Base-by-base conservation (phyloP, 30 jellyfish, hydroid and myxozoan genomes). In the Mastigias papua region DNA sequence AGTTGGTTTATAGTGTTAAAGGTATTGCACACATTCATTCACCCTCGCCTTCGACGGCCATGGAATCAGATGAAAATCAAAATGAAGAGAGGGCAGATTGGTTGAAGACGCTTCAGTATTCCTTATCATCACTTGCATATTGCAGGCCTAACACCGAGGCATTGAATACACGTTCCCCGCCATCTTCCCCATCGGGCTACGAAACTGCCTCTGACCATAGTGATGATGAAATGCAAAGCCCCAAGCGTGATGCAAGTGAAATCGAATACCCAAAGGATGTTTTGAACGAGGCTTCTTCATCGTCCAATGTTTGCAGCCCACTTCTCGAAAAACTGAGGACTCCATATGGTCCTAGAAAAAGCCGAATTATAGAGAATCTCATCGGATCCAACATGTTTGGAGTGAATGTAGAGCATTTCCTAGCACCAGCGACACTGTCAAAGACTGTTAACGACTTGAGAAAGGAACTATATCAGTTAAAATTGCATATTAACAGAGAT, bases 131-230 rank as follows among this genome's bases (percentile, higher is more conserved):
- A 11, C 21, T 28, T 20, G 60, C 73, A 20, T 57, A 75, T n/a
- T 33, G 58, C 73, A 54, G 33, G 21, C 26, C 61, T 25, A 58
- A 58, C 26, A 17, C 19, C 21, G 60, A 10, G 11, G 28, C 73
- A 10, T 16, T 33, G 6, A 57, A 26, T 60, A 32, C 62, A 30
- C 76, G 79, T 15, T 32, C 92, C 15, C 26, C 69, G 37, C 67
- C 90, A n/a, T 63, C 83, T 13, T 48, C 92, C 29, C 91, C 96
- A 9, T 88, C 96, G 1, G 96, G 91, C 10, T 76, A 88, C 76
- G 96, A 88, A 72, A 88, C 91, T 4, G 91, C 87, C 0, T 77
- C 91, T 15, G 73, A 64, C 15, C 75, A 58, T 19, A 51, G 75
- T 25, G 54, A 75, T 10, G 33, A 75, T 20, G 86, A 75, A 13